Conservation (phyloP, 2,888 invertebrate species). For the Cephus runcator region DNA sequence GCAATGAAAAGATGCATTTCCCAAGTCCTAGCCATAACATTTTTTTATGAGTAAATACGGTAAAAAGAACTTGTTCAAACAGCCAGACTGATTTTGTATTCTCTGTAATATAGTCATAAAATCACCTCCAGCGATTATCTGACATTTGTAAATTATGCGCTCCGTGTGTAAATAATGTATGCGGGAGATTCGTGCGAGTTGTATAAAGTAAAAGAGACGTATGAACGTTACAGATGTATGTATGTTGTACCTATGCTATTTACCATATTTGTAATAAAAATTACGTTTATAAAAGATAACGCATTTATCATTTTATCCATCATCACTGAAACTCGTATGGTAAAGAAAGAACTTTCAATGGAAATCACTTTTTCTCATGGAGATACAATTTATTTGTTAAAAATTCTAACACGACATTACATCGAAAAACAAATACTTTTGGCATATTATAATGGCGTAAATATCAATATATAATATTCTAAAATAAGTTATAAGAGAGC, state of each 20-base stretch:
- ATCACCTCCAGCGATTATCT: conserved; percentile 34
- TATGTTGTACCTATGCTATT: conserved; percentile 44
- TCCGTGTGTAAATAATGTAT: conserved; percentile 54
- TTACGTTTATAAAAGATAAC: conserved; percentile 33
- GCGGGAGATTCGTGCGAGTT: conserved; percentile 30
- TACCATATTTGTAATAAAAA: conserved; percentile 61
- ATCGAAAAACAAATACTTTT: neutral
- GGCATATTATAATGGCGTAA: neutral
- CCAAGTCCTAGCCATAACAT: conserved; percentile 39
- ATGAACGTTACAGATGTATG: conserved; percentile 35
- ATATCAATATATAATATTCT: neutral
- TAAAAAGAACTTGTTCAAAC: conserved; percentile 33
- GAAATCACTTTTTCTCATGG: too few species aligned
- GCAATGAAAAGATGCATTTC: conserved; percentile 5
- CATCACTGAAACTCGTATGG: neutral
- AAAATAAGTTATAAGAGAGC: neutral
- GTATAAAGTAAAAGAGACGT: conserved; percentile 41
- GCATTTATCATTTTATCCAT: conserved; percentile 14
- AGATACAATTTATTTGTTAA: neutral
- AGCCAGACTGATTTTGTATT: conserved; percentile 58
- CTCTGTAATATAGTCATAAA: conserved; percentile 45
- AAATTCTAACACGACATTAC: neutral
- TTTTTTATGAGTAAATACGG: conserved; percentile 20
- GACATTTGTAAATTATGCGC: conserved; percentile 53
- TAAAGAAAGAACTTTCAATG: too few species aligned